Evolutionary conservation across 2,797 vertebrate genomes (phyloP).

Genomic region (Epinephelus awoara): DNA sequence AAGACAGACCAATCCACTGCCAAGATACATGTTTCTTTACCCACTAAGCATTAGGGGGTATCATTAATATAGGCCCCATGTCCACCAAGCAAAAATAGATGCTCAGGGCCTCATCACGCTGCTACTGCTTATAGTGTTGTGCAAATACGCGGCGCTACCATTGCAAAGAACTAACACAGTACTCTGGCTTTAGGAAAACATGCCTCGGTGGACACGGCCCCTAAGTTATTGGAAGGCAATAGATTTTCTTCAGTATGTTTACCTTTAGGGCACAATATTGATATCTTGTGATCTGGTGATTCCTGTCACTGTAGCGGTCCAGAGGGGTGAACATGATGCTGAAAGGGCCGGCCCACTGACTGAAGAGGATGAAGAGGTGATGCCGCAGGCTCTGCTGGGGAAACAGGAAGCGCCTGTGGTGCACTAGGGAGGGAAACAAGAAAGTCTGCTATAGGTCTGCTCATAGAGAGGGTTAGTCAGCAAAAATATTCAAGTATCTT

Average conservation of each 20-base stretch:
- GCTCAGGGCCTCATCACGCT: no score
- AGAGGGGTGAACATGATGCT: slow-evolving; percentile 98
- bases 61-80: not conserved
- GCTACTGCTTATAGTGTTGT: no score
- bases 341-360: slow-evolving; percentile 99
- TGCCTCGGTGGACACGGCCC: no score
- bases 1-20: not conserved
- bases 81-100: no score
- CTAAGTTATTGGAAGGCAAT: not conserved
- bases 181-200: no score
- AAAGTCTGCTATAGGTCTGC: not conserved
- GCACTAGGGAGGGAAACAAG: slow-evolving; percentile 84
- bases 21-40: not conserved
- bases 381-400: slow-evolving; percentile 98
- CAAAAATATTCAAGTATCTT: slow-evolving; percentile 30
- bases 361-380: slow-evolving; percentile 98
- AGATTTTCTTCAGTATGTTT: slow-evolving; percentile 17
- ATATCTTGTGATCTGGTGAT: slow-evolving; percentile 98
- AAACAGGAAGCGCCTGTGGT: slow-evolving; percentile 97
- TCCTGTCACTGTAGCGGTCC: slow-evolving; percentile 97
- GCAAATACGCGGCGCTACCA: no score
- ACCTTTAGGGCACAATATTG: slow-evolving; percentile 98
- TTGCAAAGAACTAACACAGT: no score
- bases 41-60: not conserved
- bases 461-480: slow-evolving; percentile 20